Conservation (phyloP, 2,888 invertebrate species). For the Automeris io region DNA sequence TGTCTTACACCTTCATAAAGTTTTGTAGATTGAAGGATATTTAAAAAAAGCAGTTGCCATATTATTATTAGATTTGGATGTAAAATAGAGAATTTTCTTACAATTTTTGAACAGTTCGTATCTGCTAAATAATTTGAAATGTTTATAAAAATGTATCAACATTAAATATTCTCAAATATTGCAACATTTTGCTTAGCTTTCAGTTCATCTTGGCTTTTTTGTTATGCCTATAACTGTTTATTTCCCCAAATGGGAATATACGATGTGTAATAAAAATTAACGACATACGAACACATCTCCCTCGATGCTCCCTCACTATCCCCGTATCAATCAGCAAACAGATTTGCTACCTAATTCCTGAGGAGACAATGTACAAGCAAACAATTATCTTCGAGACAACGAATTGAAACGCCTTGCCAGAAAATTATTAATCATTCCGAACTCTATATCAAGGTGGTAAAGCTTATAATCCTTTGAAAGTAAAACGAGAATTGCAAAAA, state of each 20-base stretch:
- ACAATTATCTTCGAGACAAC: conserved; percentile 67
- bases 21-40: too few species aligned
- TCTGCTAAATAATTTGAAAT: too few species aligned
- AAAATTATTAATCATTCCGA: conserved; percentile 25
- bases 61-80: too few species aligned
- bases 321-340: conserved; percentile 66
- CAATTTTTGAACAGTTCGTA: too few species aligned
- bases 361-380: conserved; percentile 70
- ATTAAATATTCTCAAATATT: too few species aligned
- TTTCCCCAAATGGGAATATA: conserved; percentile 24
- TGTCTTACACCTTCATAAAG: too few species aligned
- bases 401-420: conserved; percentile 17
- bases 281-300: conserved; percentile 34
- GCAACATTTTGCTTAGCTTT: too few species aligned
- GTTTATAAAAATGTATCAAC: too few species aligned
- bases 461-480: conserved; percentile 24
- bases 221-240: too few species aligned
- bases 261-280: conserved; percentile 60
- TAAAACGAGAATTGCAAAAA: conserved; percentile 30
- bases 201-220: too few species aligned
- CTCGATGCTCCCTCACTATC: conserved; percentile 27
- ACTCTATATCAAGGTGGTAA: conserved; percentile 30
- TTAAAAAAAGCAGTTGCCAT: too few species aligned
- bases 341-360: conserved; percentile 70
- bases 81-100: too few species aligned